Base-by-base conservation (phyloP, 2,797 vertebrate genomes). In the Malurus leucopterus region DNA sequence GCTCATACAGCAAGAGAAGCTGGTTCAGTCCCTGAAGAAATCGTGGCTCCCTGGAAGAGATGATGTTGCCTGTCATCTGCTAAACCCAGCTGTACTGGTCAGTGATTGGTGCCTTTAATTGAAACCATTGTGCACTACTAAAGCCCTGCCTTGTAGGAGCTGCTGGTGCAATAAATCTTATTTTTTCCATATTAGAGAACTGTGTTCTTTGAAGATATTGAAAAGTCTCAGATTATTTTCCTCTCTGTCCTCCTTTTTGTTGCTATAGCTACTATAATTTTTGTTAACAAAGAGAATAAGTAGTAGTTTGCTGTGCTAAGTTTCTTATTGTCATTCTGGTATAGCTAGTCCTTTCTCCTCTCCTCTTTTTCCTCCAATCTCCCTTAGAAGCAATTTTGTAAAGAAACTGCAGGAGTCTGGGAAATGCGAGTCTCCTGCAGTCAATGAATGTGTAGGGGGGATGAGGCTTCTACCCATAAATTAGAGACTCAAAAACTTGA, bases 61-160 rank as follows among this genome's bases (percentile, higher is more conserved):
- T 70, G 68, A 23, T 70, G 38, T 16, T 88, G 70, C 70, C 73
- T 91, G 93, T 87, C 84, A 88, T 4, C 58, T 83, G 58, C 75
- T 63, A 59, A 86, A 61, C 54, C 67, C 73, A 85, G 86, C 74
- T 95, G 58, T 40, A 46, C 32, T 80, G 65, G 69, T 86, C 93
- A 89, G 88, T 85, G 80, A 85, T 93, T 83, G 2, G 14, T 93
- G 88, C 34, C 80, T 87, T 86, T 95, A 91, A 94, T 58, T 93
- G 84, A 87, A 95, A 92, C 55, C 62, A 78, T 57, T 85, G 81
- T 93, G 78, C 40, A 61, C 38, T 62, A n/a, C 76, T 93, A 49
- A 34, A 90, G 61, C 38, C 44, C 34, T 83, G 84, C 71, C 63
- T 83, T 88, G 29, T 69, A 90, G 72, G 91, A 95, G 72, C 65